Percentiles rank a stretch among this genome's conserved stretches.
Conservation (phyloP, 2,113 vertebrate genomes). For the Lepus timidus region DNA sequence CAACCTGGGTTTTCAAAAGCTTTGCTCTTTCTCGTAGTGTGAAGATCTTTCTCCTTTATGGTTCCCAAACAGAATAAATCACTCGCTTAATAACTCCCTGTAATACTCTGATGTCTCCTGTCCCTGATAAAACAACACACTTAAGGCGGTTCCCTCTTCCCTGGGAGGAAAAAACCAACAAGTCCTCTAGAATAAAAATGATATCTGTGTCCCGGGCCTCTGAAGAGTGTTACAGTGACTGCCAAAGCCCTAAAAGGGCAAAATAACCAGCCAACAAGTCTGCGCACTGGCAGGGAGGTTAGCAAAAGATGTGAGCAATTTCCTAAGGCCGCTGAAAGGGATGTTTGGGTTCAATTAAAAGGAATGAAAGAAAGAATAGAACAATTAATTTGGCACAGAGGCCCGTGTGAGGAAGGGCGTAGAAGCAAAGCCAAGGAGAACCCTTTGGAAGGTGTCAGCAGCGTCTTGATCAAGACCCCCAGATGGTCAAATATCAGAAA, state of each 20-base stretch:
- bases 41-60: background rate
- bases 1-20: constrained; percentile 6
- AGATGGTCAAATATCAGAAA: constrained; percentile 84
- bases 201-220: background rate
- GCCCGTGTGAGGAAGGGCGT: constrained; percentile 59
- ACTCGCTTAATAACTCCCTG: background rate
- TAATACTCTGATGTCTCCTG: constrained; percentile 8
- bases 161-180: constrained; percentile 56
- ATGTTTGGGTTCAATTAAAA: background rate
- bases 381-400: background rate
- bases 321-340: constrained; percentile 6
- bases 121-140: constrained; percentile 26
- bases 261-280: background rate
- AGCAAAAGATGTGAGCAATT: background rate
- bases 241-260: background rate
- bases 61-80: constrained; percentile 6
- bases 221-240: background rate
- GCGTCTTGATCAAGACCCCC: constrained; percentile 81
- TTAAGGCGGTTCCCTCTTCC: background rate
- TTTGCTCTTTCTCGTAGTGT: background rate
- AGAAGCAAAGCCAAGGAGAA: constrained; percentile 79
- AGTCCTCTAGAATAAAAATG: constrained; percentile 46
- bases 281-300: background rate
- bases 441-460: constrained; percentile 80
- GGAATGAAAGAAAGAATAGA: background rate